Percentiles rank a stretch among this genome's conserved stretches.
phyloP scores from a whole-genome alignment of 1,140 invertebrate species.

The Drosophila lini region DNA sequence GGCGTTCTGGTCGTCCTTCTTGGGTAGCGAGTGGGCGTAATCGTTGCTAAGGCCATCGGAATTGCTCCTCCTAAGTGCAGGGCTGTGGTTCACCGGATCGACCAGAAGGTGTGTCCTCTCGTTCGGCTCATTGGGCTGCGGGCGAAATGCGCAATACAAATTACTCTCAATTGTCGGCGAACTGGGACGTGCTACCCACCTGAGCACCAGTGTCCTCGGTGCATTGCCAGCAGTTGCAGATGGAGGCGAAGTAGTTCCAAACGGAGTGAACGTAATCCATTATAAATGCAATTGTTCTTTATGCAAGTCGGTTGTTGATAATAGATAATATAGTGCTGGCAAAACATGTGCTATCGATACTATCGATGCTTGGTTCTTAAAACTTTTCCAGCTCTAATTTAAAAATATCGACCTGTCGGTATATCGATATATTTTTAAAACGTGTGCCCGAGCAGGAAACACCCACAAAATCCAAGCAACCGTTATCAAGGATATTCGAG shows the following conservation, averaged over 20 bases:
- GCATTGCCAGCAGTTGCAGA: constrained; percentile 84
- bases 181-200: constrained; percentile 67
- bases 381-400: too few relatives aligned
- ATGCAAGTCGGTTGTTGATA: constrained; percentile 8
- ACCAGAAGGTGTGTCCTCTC: constrained; percentile 89
- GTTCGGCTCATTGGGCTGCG: constrained; percentile 85
- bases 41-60: constrained; percentile 88
- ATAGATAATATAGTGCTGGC: neutral
- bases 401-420: neutral
- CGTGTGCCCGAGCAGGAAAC: too few relatives aligned
- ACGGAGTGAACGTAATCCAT: constrained; percentile 81
- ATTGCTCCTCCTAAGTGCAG: constrained; percentile 87
- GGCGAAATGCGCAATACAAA: neutral
- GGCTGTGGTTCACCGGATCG: constrained; percentile 89
- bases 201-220: constrained; percentile 85
- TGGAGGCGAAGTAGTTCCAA: constrained; percentile 69
- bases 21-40: constrained; percentile 88
- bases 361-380: too few relatives aligned
- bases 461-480: too few relatives aligned
- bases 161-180: too few relatives aligned
- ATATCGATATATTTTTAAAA: neutral
- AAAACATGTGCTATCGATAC: too few relatives aligned
- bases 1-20: constrained; percentile 95
- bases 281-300: constrained; percentile 33
- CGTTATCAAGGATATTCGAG: too few relatives aligned